Evolutionary conservation across 2,797 vertebrate genomes (phyloP), one percentile per base, ranked within the genome.

Genomic region (Mormyrops boulengeri): DNA sequence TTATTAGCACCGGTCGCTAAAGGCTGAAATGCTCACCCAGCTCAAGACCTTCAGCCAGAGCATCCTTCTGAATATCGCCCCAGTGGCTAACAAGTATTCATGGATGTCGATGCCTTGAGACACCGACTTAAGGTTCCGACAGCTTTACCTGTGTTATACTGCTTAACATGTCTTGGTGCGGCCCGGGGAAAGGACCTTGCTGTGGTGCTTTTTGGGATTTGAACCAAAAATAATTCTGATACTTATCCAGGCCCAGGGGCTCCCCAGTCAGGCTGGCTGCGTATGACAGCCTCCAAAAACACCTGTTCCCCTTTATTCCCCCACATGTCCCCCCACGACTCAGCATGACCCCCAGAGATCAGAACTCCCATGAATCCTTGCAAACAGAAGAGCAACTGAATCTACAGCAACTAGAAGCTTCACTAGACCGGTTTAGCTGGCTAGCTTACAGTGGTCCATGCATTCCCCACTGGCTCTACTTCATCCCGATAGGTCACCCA

Each of bases 391-490:
- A 41, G 19, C 1, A 41, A 49, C 4, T 38, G 82, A 1, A 7
- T 26, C 26, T 22, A 53, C 49, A 22, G 12, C 22, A 26, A 85
- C 3, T n/a, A 19, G 41, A 85, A 85, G 80, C 80, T 4, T 26
- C 8, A 11, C 8, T 85, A 11, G n/a, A 7, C 19, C n/a, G n/a
- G 6, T 19, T 80, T 49, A n/a, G 62, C 12, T 3, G 26, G 11
- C 26, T 34, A 11, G 55, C 93, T 96, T 91, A 95, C 94, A 41
- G 90, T 91, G 55, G 91, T 93, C 94, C 91, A 93, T 6, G 92
- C 89, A 90, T 91, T 89, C 50, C 92, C 86, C 53, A 90, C 55
- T n/a, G 89, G 73, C 53, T 41, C 19, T 66, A 91, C 89, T 88
- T 94, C 91, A 50, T 53, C 69, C 49, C 92, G 26, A 44, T 89